Conservation (phyloP, 1,140 invertebrate genomes). For the Hylaeus volcanicus region DNA sequence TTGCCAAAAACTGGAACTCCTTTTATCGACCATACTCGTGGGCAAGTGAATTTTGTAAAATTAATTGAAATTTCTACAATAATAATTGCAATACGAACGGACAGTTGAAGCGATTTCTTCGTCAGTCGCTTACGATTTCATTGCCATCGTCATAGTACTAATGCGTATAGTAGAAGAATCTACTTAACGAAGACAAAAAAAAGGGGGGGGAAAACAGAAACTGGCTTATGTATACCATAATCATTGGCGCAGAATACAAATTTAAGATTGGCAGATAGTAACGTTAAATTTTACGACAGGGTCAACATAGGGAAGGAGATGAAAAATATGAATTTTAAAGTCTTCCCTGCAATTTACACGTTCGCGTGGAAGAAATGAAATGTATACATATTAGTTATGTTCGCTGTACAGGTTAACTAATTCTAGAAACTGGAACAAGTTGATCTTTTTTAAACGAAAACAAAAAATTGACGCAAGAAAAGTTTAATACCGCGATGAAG, state of each 20-base stretch:
- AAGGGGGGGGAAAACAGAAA: background rate
- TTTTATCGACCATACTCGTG: slow-evolving; percentile 32
- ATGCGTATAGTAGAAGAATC: background rate
- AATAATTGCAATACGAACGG: slow-evolving; percentile 35
- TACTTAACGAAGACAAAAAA: background rate
- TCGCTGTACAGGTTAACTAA: slow-evolving; percentile 26
- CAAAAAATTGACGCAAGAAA: no score
- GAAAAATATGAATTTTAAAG: slow-evolving; percentile 45
- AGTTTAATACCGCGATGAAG: no score
- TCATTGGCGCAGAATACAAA: slow-evolving; percentile 1
- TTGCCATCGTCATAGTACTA: slow-evolving; percentile 9
- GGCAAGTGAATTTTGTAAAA: slow-evolving; percentile 51
- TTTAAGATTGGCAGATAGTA: slow-evolving; percentile 26
- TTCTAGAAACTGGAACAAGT: no score
- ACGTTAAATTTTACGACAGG: slow-evolving; percentile 32
- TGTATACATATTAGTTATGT: slow-evolving; percentile 36
- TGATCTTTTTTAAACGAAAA: no score
- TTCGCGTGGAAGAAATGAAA: slow-evolving; percentile 40
- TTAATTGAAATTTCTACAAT: slow-evolving; percentile 37
- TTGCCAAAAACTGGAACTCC: slow-evolving; percentile 43
- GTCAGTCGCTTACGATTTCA: slow-evolving; percentile 14
- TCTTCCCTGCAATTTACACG: slow-evolving; percentile 52
- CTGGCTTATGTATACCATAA: slow-evolving; percentile 7
- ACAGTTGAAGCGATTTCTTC: slow-evolving; percentile 16
- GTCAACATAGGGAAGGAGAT: slow-evolving; percentile 26